phyloP scores from a whole-genome alignment of 2,113 vertebrate genomes.

The Redunca redunca region DNA sequence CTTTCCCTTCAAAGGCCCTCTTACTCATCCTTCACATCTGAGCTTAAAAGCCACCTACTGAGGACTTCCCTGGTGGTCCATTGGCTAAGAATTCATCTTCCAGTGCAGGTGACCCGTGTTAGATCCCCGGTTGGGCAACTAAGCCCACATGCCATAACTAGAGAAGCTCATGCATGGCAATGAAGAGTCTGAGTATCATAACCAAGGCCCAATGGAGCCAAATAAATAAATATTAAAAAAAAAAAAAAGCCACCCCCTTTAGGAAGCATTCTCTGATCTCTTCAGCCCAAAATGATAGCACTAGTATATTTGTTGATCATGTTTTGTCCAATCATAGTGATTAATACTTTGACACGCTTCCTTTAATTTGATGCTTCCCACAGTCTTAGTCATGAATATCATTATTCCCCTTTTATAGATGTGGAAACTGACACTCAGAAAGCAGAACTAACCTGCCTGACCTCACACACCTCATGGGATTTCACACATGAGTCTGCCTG shows the following conservation, averaged over 20 bases:
- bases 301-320: background rate
- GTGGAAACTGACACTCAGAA: background rate
- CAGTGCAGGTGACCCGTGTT: background rate
- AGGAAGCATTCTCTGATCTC: background rate
- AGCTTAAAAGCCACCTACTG: background rate
- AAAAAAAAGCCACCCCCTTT: background rate
- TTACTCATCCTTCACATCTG: background rate
- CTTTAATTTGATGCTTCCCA: background rate
- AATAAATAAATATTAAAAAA: background rate
- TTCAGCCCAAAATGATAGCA: background rate
- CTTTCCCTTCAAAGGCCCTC: background rate
- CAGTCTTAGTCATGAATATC: background rate
- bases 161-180: background rate
- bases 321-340: background rate
- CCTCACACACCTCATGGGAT: background rate
- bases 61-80: background rate
- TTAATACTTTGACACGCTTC: background rate
- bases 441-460: background rate
- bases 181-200: background rate
- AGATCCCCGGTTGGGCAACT: background rate
- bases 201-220: background rate
- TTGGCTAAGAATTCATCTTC: background rate
- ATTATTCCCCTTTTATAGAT: background rate
- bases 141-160: background rate
- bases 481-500: background rate